phyloP scores from a whole-genome alignment of 2,888 invertebrate species.

The Clunio marinus region DNA sequence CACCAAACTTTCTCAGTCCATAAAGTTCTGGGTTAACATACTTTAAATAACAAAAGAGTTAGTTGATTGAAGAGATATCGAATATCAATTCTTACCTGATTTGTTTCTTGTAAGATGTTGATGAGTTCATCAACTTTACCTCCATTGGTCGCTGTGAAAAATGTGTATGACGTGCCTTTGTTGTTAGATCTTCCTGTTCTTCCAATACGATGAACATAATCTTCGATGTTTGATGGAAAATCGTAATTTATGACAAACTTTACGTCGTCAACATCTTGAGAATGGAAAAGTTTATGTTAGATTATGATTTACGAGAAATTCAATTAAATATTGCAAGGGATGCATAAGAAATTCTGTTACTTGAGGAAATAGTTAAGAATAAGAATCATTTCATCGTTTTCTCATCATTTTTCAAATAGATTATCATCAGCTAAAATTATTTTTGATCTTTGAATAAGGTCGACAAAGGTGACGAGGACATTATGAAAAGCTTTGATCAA shows the following conservation, averaged over 20 bases:
- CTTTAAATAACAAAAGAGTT: slow-evolving; percentile 43
- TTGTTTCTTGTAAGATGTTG: slow-evolving; percentile 87
- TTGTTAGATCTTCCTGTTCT: slow-evolving; percentile 90
- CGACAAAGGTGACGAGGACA: no score
- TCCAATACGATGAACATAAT: slow-evolving; percentile 95
- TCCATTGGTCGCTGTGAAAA: slow-evolving; percentile 87
- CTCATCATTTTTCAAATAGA: no score
- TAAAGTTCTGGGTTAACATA: slow-evolving; percentile 79
- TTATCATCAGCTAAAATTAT: no score
- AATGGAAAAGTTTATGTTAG: no score
- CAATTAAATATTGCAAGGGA: no score
- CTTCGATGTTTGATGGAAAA: slow-evolving; percentile 95
- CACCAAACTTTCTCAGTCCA: slow-evolving; percentile 84
- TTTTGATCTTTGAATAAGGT: no score
- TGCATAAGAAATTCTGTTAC: no score
- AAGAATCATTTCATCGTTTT: no score
- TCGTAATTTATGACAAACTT: slow-evolving; percentile 99
- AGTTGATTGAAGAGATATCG: not conserved
- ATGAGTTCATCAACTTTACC: slow-evolving; percentile 90
- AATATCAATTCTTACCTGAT: slow-evolving; percentile 59
- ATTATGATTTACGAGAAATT: no score
- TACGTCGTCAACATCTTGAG: slow-evolving; percentile 95
- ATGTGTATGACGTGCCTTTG: slow-evolving; percentile 93
- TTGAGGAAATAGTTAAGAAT: no score
- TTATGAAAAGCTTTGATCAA: no score